Conservation (phyloP, 1,140 invertebrate species). For the Diorhabda sublineata region DNA sequence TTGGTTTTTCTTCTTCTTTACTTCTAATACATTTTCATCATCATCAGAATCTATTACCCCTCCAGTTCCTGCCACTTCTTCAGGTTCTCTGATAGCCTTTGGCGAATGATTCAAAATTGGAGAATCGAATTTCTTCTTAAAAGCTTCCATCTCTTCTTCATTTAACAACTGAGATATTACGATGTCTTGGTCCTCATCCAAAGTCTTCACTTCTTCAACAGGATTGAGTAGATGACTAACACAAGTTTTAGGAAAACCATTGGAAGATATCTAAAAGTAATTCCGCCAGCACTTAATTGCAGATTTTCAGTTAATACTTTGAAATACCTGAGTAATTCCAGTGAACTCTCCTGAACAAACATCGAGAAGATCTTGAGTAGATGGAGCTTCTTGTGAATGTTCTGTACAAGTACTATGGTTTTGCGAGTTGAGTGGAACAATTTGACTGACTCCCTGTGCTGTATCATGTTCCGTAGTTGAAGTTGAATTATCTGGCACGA, state of each 20-base stretch:
- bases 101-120: constrained; percentile 22
- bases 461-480: too few species aligned
- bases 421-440: too few species aligned
- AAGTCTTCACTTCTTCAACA: constrained; percentile 32
- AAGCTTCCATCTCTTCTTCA: constrained; percentile 42
- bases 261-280: too few species aligned
- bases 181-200: constrained; percentile 38
- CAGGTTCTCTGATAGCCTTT: constrained; percentile 25
- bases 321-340: constrained; percentile 20
- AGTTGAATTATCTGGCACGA: neutral
- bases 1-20: constrained; percentile 26
- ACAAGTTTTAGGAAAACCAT: neutral
- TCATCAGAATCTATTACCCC: constrained; percentile 41
- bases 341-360: constrained; percentile 45
- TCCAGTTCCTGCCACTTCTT: constrained; percentile 29
- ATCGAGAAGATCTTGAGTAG: constrained; percentile 40
- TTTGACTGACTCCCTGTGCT: too few species aligned
- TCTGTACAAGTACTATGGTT: constrained; percentile 4
- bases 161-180: constrained; percentile 43
- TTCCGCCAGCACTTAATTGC: too few species aligned
- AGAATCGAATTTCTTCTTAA: constrained; percentile 44
- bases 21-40: constrained; percentile 28
- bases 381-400: constrained; percentile 12
- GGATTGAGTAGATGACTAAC: constrained; percentile 11
- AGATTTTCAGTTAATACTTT: too few species aligned